A percentile compares a stretch with the other conserved stretches of the same genome.
Evolutionary conservation across 2,888 invertebrate genomes (phyloP).

Genomic region (Sycophila texana): DNA sequence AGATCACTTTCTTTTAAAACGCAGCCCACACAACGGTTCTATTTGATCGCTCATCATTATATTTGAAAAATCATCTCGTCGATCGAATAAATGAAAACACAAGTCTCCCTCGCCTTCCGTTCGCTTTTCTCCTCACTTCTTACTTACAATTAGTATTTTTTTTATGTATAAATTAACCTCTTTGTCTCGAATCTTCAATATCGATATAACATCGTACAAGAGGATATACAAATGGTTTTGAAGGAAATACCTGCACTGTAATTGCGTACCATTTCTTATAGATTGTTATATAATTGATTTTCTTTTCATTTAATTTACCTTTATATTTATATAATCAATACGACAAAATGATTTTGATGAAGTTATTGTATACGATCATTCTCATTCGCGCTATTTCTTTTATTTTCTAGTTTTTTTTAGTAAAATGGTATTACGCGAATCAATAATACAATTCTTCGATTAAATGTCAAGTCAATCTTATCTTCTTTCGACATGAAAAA

Average conservation of each 20-base stretch:
- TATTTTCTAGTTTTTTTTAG: slow-evolving; percentile 16
- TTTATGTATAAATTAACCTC: slow-evolving; percentile 43
- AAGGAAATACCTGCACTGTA: slow-evolving; percentile 47
- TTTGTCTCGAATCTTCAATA: slow-evolving; percentile 27
- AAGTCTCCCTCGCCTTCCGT: slow-evolving; percentile 7
- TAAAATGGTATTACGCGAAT: slow-evolving; percentile 3
- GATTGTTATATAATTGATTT: slow-evolving; percentile 43
- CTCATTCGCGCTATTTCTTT: slow-evolving; percentile 21
- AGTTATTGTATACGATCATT: slow-evolving; percentile 35
- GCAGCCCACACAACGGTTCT: too few relatives aligned
- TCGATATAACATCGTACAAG: slow-evolving; percentile 51
- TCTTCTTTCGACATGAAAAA: slow-evolving; percentile 41
- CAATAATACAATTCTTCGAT: slow-evolving; percentile 12
- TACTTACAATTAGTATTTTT: slow-evolving; percentile 29
- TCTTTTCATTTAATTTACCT: slow-evolving; percentile 22
- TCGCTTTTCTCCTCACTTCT: slow-evolving; percentile 5
- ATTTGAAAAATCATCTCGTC: slow-evolving; percentile 23
- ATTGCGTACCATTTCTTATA: slow-evolving; percentile 41
- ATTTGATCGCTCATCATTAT: too few relatives aligned
- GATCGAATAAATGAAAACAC: not conserved
- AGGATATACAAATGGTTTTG: slow-evolving; percentile 49
- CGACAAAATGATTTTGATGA: slow-evolving; percentile 54
- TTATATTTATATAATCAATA: slow-evolving; percentile 43
- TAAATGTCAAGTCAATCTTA: slow-evolving; percentile 18
- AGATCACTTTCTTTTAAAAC: not conserved